Percentiles rank a stretch among this genome's conserved stretches.
Conservation (phyloP, 1,140 invertebrate genomes). For the Vanessa atalanta region DNA sequence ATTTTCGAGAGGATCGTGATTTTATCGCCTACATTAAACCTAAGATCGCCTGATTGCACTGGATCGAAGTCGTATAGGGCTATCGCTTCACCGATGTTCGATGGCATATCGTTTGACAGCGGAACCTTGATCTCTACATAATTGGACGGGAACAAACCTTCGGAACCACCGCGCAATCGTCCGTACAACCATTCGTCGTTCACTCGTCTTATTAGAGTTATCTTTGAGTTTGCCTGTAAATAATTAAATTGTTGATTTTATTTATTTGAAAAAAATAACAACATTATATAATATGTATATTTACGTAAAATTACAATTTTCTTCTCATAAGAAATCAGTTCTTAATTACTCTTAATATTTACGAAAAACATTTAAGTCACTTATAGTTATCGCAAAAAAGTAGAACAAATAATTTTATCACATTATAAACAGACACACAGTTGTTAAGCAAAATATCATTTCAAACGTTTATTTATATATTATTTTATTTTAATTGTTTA, state of each 20-base stretch:
- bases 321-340: too few species aligned
- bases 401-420: too few species aligned
- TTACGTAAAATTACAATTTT: too few species aligned
- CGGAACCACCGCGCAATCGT: constrained; percentile 81
- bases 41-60: constrained; percentile 73
- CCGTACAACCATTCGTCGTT: constrained; percentile 92
- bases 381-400: too few species aligned
- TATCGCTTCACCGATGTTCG: constrained; percentile 54
- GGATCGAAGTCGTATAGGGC: constrained; percentile 80
- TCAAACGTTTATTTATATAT: too few species aligned
- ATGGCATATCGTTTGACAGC: constrained; percentile 72
- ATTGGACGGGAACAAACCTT: constrained; percentile 91
- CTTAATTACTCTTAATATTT: too few species aligned
- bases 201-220: constrained; percentile 85
- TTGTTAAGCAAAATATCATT: too few species aligned
- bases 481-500: too few species aligned
- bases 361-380: too few species aligned
- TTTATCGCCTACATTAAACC: constrained; percentile 82
- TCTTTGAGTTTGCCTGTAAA: constrained; percentile 85
- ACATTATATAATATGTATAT: not conserved
- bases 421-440: too few species aligned
- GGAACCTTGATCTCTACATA: constrained; percentile 90
- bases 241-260: constrained; percentile 7
- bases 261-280: not conserved
- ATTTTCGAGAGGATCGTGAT: constrained; percentile 87